Evolutionary conservation across 2,797 vertebrate genomes (phyloP).

Genomic region (Tadarida brasiliensis): DNA sequence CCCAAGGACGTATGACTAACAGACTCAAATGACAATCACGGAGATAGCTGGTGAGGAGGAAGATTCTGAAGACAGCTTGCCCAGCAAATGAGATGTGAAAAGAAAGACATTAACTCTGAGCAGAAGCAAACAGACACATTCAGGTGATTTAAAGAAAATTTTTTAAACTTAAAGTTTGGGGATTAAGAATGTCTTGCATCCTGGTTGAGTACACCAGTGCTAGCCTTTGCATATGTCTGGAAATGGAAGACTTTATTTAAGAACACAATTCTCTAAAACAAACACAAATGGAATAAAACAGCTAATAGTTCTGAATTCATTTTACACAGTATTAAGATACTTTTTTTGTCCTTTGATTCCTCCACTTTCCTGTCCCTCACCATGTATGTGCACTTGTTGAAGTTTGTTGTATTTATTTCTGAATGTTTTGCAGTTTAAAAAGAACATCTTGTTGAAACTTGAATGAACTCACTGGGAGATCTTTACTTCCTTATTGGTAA

Average conservation of each 20-base stretch:
- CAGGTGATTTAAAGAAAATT: not conserved
- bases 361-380: not conserved
- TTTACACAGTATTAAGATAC: not conserved
- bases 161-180: not conserved
- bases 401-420: not conserved
- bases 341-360: not conserved
- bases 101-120: slow-evolving; percentile 67
- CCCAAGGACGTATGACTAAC: slow-evolving; percentile 84
- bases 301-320: not conserved
- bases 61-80: slow-evolving; percentile 71
- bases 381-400: not conserved
- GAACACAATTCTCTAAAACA: not conserved
- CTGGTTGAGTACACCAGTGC: not conserved
- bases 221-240: not conserved
- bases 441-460: not conserved
- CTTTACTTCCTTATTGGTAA: not conserved
- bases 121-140: slow-evolving; percentile 25
- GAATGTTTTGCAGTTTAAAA: not conserved
- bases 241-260: not conserved
- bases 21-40: slow-evolving; percentile 84
- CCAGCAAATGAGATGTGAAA: not conserved
- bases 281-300: not conserved
- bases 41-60: slow-evolving; percentile 84
- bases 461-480: not conserved
- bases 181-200: not conserved